phyloP scores from a whole-genome alignment of 1,140 invertebrate species.

The Streblospio benedicti region DNA sequence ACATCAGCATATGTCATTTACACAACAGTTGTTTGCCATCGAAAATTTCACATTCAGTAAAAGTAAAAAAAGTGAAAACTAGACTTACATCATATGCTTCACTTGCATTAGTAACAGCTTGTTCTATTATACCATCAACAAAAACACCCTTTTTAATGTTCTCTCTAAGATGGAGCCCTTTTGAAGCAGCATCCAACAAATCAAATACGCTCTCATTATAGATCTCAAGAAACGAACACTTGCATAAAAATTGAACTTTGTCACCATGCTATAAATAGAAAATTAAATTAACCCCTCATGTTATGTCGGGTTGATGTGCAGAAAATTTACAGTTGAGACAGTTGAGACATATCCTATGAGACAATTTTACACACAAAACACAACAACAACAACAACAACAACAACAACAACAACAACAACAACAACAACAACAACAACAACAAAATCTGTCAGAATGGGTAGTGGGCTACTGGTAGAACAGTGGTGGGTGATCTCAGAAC shows the following conservation, averaged over 20 bases:
- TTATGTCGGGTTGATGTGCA: no score
- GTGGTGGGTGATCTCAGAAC: no score
- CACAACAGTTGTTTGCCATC: no score
- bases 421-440: background rate
- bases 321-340: background rate
- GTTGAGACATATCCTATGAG: background rate
- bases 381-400: background rate
- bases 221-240: conserved; percentile 49
- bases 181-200: conserved; percentile 38
- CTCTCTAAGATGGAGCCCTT: conserved; percentile 36
- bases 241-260: conserved; percentile 37
- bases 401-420: background rate
- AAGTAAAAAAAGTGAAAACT: no score
- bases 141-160: conserved; percentile 42
- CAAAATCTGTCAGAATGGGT: background rate
- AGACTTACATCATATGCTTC: conserved; percentile 45
- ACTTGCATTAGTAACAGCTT: conserved; percentile 29
- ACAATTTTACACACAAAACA: background rate
- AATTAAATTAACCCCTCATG: no score
- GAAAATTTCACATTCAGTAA: no score
- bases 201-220: conserved; percentile 51
- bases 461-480: no score
- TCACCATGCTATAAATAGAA: conserved; percentile 29
- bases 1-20: no score
- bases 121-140: conserved; percentile 41